Percentiles rank a stretch among this genome's conserved stretches.
These are phyloP conservation scores for Ridgeia piscesae DNA, from an alignment of 1,140 invertebrate species.

Conservation along the genomic window DNA sequence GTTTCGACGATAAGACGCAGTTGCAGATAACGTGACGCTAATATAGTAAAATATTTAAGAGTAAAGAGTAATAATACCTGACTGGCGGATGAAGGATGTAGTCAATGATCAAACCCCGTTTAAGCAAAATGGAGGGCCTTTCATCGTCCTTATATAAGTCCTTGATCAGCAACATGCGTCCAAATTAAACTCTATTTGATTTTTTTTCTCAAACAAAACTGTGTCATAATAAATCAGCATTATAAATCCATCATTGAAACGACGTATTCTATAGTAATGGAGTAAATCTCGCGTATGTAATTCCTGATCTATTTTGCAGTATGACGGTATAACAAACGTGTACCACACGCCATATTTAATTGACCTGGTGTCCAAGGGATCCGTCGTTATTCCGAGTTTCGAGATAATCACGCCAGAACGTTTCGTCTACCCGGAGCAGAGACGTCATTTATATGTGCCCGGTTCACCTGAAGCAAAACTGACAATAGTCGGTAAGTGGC, in stretches of 20 bases:
- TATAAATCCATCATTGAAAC: neutral
- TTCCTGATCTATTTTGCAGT: conserved; percentile 55
- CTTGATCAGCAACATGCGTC: no score
- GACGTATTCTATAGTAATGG: neutral
- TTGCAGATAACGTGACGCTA: neutral
- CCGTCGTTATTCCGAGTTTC: conserved; percentile 91
- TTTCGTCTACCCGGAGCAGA: conserved; percentile 84
- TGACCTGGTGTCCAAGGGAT: conserved; percentile 88
- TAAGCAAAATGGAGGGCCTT: no score
- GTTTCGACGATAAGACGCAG: neutral
- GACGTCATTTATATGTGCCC: conserved; percentile 89
- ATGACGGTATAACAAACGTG: conserved; percentile 88
- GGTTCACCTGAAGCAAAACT: conserved; percentile 85
- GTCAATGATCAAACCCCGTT: no score
- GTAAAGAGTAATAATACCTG: no score
- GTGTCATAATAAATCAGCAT: neutral
- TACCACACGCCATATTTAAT: conserved; percentile 88
- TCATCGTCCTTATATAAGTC: no score
- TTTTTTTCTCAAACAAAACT: no score
- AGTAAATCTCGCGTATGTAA: neutral
- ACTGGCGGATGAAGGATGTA: no score
- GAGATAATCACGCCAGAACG: conserved; percentile 91
- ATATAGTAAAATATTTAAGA: neutral
- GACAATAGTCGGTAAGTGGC: conserved; percentile 74
- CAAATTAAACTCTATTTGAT: no score